These are phyloP conservation scores for Hoplostethus atlanticus DNA, from an alignment of 2,797 vertebrate genomes.

Conservation along the genomic window DNA sequence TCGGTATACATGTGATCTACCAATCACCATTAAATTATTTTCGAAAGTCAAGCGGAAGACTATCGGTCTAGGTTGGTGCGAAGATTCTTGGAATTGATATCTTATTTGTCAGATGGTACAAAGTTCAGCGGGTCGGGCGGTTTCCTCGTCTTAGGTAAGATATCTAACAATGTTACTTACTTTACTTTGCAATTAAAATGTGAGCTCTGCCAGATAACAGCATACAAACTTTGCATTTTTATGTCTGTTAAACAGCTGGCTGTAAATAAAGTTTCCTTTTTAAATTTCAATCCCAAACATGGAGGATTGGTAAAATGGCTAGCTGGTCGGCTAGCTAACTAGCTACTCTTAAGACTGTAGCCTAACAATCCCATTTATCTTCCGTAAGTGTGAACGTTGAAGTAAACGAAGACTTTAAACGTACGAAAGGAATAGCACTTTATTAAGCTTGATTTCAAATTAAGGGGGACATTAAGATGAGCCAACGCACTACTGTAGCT, in stretches of 20 bases:
- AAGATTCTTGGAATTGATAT: background rate
- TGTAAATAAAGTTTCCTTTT: background rate
- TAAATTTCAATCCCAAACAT: background rate
- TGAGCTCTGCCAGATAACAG: too few relatives aligned
- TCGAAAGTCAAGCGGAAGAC: too few relatives aligned
- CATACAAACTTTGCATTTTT: fast-evolving
- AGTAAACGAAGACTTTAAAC: fast-evolving
- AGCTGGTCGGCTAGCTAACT: slow-evolving; percentile 38
- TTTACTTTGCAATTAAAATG: too few relatives aligned
- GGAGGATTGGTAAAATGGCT: slow-evolving; percentile 8
- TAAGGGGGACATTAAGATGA: background rate
- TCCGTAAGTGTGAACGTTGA: background rate
- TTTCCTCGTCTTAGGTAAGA: too few relatives aligned
- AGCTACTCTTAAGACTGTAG: background rate
- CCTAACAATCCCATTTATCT: fast-evolving
- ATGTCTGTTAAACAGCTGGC: background rate
- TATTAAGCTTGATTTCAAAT: too few relatives aligned
- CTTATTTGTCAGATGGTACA: too few relatives aligned
- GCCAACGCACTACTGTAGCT: background rate
- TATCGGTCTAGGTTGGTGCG: background rate
- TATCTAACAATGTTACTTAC: too few relatives aligned
- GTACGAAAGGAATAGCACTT: fast-evolving
- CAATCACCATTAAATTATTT: too few relatives aligned
- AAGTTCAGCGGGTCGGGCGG: too few relatives aligned
- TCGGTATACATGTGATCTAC: too few relatives aligned